These are phyloP conservation scores for Labroides dimidiatus DNA, from an alignment of 2,797 vertebrate genomes.

Conservation along the genomic window DNA sequence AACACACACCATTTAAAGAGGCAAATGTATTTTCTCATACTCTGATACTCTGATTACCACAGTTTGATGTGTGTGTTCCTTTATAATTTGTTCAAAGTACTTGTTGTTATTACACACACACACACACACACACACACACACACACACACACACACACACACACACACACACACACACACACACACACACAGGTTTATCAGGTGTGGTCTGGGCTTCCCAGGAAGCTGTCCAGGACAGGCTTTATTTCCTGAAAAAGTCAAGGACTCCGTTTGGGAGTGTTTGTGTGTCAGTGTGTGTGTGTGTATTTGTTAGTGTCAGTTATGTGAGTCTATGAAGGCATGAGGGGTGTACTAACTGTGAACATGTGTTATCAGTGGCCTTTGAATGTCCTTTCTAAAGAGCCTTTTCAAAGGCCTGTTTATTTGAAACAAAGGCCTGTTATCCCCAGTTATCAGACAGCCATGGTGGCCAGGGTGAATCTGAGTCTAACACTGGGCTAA, in stretches of 20 bases:
- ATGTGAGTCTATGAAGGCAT: constrained; percentile 1
- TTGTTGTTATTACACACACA: not conserved
- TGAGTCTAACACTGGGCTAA: too few relatives aligned
- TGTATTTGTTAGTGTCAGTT: too few relatives aligned
- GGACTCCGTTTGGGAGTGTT: not conserved
- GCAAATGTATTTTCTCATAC: too few relatives aligned
- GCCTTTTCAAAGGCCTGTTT: not conserved
- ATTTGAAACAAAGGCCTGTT: not conserved
- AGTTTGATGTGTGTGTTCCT: not conserved
- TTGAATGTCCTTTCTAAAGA: too few relatives aligned
- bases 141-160: too few relatives aligned
- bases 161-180: too few relatives aligned
- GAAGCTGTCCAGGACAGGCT: constrained; percentile 13
- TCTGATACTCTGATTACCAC: too few relatives aligned
- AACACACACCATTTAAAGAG: not conserved
- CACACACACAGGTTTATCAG: not conserved
- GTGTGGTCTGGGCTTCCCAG: constrained; percentile 23
- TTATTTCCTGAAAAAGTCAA: constrained; percentile 30
- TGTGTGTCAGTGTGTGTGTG: not conserved
- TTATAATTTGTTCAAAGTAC: not conserved
- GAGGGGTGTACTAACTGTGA: not conserved
- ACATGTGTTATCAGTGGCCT: not conserved
- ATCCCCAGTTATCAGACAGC: not conserved
- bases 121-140: too few relatives aligned
- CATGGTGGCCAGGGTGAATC: not conserved